Conservation (phyloP, 1,140 invertebrate genomes). For the Hyles vespertilio region DNA sequence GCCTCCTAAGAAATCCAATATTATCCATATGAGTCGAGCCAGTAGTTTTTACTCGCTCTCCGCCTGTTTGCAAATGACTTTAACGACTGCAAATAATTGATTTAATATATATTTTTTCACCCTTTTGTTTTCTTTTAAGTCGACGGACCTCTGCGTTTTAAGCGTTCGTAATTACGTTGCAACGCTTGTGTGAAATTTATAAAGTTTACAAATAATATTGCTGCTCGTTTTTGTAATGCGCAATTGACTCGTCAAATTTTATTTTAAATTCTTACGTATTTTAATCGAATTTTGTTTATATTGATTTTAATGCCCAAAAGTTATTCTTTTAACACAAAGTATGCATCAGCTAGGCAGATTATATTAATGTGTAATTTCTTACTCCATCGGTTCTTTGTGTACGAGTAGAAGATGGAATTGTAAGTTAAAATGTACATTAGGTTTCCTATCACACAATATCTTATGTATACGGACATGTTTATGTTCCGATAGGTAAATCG, state of each 20-base stretch:
- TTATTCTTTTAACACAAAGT: too few relatives aligned
- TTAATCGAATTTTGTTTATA: too few relatives aligned
- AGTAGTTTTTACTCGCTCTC: constrained; percentile 23
- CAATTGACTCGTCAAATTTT: too few relatives aligned
- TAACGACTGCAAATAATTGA: constrained; percentile 31
- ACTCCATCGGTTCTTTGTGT: constrained; percentile 1
- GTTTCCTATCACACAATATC: too few relatives aligned
- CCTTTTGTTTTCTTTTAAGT: constrained; percentile 36
- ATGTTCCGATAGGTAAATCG: too few relatives aligned
- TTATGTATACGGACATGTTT: too few relatives aligned
- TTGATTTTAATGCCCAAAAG: background rate
- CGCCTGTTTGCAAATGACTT: constrained; percentile 32
- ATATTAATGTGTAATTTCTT: background rate
- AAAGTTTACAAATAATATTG: too few relatives aligned
- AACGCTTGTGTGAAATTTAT: too few relatives aligned
- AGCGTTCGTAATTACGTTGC: too few relatives aligned
- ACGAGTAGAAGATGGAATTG: background rate
- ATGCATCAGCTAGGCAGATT: background rate
- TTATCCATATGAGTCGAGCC: constrained; percentile 14
- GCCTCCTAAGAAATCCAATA: constrained; percentile 26
- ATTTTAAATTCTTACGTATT: too few relatives aligned
- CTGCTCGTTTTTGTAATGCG: too few relatives aligned
- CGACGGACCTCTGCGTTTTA: constrained; percentile 25
- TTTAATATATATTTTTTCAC: constrained; percentile 38
- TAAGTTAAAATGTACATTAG: too few relatives aligned